A percentile compares a stretch with the other conserved stretches of the same genome.
Evolutionary conservation across 2,113 vertebrate species (phyloP).

Genomic region (Epinephelus cyanopodus): DNA sequence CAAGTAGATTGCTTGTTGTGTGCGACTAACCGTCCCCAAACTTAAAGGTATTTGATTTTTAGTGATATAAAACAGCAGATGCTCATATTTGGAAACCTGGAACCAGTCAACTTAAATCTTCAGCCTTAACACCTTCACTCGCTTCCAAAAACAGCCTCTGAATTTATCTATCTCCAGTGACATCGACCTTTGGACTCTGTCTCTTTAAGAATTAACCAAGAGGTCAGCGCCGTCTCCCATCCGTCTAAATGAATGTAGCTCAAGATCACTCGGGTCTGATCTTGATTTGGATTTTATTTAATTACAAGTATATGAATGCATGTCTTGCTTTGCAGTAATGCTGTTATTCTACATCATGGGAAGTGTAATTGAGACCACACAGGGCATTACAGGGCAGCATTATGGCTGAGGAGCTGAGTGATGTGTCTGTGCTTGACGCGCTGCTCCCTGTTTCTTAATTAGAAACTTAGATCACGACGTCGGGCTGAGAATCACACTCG

Average conservation of each 20-base stretch:
- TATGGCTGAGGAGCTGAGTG: slow-evolving; percentile 69
- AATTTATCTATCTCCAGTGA: slow-evolving; percentile 40
- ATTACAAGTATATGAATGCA: slow-evolving; percentile 83
- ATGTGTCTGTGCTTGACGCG: slow-evolving; percentile 69
- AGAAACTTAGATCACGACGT: slow-evolving; percentile 70
- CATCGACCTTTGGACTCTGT: slow-evolving; percentile 64
- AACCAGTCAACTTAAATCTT: too few species aligned
- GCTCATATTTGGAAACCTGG: neutral
- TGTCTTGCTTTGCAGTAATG: slow-evolving; percentile 80
- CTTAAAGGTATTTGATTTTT: neutral
- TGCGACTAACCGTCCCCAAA: neutral
- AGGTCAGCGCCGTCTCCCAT: slow-evolving; percentile 54
- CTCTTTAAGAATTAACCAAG: slow-evolving; percentile 69
- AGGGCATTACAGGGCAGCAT: slow-evolving; percentile 76
- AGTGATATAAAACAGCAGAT: neutral
- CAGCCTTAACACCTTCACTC: neutral
- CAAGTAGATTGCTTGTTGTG: neutral
- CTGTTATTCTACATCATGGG: slow-evolving; percentile 82
- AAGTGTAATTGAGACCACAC: slow-evolving; percentile 80
- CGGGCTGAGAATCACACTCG: slow-evolving; percentile 53
- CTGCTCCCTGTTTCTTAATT: slow-evolving; percentile 79
- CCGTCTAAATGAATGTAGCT: slow-evolving; percentile 71
- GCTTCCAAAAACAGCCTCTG: slow-evolving; percentile 4
- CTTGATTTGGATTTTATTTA: slow-evolving; percentile 80
- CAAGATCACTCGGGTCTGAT: slow-evolving; percentile 68